Base-by-base conservation (phyloP, 2,797 vertebrate genomes). In the Alauda arvensis region DNA sequence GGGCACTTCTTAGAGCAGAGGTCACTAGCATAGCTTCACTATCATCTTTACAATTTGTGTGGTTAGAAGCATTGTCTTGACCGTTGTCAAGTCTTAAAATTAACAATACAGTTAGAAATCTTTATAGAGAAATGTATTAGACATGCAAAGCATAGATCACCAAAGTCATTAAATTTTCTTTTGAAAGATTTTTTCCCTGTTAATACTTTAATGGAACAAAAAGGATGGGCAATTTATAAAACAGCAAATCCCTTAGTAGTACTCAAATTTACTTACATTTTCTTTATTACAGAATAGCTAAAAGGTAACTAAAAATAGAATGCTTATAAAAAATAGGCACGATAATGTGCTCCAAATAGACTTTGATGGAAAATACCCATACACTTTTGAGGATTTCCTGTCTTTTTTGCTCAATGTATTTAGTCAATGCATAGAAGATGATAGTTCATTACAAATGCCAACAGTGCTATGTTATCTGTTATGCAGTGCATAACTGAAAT, bases 361-460 rank as follows among this genome's bases (percentile, higher is more conserved):
- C 3, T 60, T 92, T 67, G 33, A 55, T 90, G 75, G 83, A 87
- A 89, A 83, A 70, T 29, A 45, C 70, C 52, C 70, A 40, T 60
- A 46, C 5, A 4, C n/a, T 92, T 86, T 56, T 93, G 62, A 77
- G 83, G 77, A 59, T 93, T 93, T 89, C 62, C 71, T 90, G 60
- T 24, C 39, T 37, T 87, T 87, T 89, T 79, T 76, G 31, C 37
- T 72, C 8, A 61, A 40, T 79, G 29, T 85, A 57, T 89, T 80
- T 87, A 77, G 76, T 66, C 71, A 88, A 6, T 83, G 51, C 39
- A 59, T 76, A 71, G 76, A 68, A 75, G 48, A 72, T 79, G 85
- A 24, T 57, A 60, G 43, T 83, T 87, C 31, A 33, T 84, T 94
- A 71, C 28, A 91, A 77, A 72, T 76, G 45, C 67, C 51, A 83